A percentile compares a stretch with the other conserved stretches of the same genome.
Conservation (phyloP, 2,113 vertebrate genomes). For the Lepisosteus osseus region DNA sequence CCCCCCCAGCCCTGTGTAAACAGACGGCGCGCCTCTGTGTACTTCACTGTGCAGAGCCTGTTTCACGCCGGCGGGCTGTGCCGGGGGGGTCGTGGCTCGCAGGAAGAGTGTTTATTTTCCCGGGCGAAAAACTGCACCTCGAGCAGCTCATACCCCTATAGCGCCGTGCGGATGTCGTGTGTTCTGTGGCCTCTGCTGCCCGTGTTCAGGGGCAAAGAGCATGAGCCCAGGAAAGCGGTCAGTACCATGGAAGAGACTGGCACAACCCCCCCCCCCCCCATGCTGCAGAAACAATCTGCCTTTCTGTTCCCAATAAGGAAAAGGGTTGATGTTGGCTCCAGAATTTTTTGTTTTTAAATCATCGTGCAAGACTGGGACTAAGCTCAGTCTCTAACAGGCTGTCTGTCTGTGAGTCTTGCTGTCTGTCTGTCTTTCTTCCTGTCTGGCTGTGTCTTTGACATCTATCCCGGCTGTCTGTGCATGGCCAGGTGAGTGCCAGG, state of each 20-base stretch:
- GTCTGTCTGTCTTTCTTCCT: background rate
- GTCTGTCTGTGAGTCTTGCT: background rate
- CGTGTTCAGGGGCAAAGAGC: too few relatives aligned
- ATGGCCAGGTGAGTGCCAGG: conserved; percentile 22
- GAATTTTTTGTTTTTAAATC: background rate
- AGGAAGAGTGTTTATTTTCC: conserved; percentile 18
- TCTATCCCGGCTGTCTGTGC: conserved; percentile 17
- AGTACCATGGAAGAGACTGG: too few relatives aligned
- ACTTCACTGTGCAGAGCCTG: conserved; percentile 8
- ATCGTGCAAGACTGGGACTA: background rate
- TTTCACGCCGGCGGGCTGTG: background rate
- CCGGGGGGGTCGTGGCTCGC: background rate
- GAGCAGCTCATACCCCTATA: conserved; percentile 6
- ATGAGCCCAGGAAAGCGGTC: too few relatives aligned
- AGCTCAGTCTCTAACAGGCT: too few relatives aligned
- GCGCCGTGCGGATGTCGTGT: background rate
- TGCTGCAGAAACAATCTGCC: too few relatives aligned
- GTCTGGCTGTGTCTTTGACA: conserved; percentile 19
- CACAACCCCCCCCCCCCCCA: too few relatives aligned
- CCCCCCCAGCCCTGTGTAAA: conserved; percentile 7
- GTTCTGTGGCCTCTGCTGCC: too few relatives aligned
- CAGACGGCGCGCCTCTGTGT: background rate
- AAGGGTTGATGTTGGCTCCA: background rate
- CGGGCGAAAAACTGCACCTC: conserved; percentile 13
- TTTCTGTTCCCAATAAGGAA: too few relatives aligned